A percentile compares a stretch with the other conserved stretches of the same genome.
phyloP scores from a whole-genome alignment of 1,140 invertebrate genomes.

The Drosophila novamexicana region DNA sequence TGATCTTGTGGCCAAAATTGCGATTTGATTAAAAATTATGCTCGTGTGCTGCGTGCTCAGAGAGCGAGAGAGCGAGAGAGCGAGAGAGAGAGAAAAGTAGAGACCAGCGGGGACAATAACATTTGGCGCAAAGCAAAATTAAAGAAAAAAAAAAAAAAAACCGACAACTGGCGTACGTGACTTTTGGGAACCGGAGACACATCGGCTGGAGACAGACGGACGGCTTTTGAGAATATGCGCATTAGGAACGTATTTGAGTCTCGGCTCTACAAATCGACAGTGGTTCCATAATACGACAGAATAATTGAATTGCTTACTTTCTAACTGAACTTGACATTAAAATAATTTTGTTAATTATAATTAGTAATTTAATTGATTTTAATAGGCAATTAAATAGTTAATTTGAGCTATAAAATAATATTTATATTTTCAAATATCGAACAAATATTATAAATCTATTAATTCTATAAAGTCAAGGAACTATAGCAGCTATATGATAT shows the following conservation, averaged over 20 bases:
- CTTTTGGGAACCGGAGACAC: conserved; percentile 16
- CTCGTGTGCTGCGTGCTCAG: conserved; percentile 38
- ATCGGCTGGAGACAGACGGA: conserved; percentile 17
- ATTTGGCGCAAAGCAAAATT: conserved; percentile 29
- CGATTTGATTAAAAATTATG: conserved; percentile 65
- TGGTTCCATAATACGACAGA: conserved; percentile 2
- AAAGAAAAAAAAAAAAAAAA: conserved; percentile 1
- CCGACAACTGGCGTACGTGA: conserved; percentile 39
- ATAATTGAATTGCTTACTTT: not conserved
- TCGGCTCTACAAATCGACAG: not conserved
- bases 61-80: not conserved
- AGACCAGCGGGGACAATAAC: conserved; percentile 24
- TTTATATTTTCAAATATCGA: too few species aligned
- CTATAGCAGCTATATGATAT: too few species aligned
- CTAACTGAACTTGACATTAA: not conserved
- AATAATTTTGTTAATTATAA: not conserved
- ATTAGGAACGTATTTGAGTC: conserved; percentile 32
- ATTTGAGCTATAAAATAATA: too few species aligned
- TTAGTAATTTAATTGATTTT: not conserved
- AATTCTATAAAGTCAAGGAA: too few species aligned
- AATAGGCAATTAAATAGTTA: too few species aligned
- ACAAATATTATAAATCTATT: too few species aligned
- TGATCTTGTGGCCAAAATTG: conserved; percentile 44
- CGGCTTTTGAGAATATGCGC: conserved; percentile 42
- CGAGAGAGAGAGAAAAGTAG: conserved; percentile 1